Evolutionary conservation across 1,140 invertebrate genomes (phyloP), one percentile per base, ranked within the genome.

Genomic region (Drosophila ambigua): DNA sequence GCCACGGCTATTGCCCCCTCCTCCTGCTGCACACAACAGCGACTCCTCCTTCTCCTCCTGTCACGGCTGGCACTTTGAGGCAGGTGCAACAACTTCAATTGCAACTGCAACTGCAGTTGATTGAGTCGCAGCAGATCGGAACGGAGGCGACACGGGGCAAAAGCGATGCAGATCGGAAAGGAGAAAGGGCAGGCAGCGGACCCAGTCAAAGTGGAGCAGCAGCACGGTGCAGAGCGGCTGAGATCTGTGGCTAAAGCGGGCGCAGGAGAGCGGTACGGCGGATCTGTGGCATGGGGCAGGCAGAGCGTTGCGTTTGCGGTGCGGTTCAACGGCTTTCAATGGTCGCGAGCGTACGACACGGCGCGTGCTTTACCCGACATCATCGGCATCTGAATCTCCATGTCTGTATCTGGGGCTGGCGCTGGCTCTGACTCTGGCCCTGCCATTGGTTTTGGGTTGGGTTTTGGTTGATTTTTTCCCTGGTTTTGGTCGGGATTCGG

Each of bases 81-180:
- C 77, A 79, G 77, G 77, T 79, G 77, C 74, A 79, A 77, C 62
- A 76, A 76, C 43, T 39, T 39, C 35, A 39, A 39, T 39, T 39
- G 35, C 35, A 72, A 53, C 23, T 39, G 67, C 67, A 77, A 69
- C 72, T 55, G 79, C 45, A 58, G 78, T 77, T 88, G 83, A 87
- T 77, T 65, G 63, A 77, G 71, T 48, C 63, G 51, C 69, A 76
- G 65, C 83, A 83, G 76, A 83, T 83, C 84, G 83, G 72, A 83
- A 89, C 83, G 83, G 61, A 50, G 39, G 45, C 46, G 16, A 44
- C 13, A 24, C 39, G 28, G 49, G 26, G 51, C n/a, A 8, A 7
- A 24, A 49, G 39, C 16, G 69, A n/a, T 53, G 63, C 43, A n/a
- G 26, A 2, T 5, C 8, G 13, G 16, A 44, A 23, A 24, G 61